These are phyloP conservation scores for Drosophila gunungcola DNA, from an alignment of 1,140 invertebrate species.

Conservation along the genomic window DNA sequence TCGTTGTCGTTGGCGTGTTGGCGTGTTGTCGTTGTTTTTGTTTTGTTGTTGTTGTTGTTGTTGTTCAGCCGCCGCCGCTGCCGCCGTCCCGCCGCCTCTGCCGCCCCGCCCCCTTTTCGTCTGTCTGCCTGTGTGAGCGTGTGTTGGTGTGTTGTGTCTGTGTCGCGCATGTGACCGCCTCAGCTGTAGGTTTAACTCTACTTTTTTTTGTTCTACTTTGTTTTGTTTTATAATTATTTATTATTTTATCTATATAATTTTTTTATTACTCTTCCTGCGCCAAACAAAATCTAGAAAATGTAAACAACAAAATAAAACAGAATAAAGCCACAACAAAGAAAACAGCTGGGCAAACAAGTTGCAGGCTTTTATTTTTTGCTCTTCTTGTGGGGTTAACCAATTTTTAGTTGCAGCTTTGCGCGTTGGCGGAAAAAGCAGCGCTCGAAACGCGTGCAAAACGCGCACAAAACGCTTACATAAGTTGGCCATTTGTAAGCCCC, in stretches of 20 bases:
- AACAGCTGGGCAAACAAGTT: slow-evolving; percentile 35
- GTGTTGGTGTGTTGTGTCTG: slow-evolving; percentile 40
- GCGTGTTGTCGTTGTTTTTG: slow-evolving; percentile 28
- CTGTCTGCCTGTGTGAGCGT: slow-evolving; percentile 29
- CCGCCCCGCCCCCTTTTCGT: slow-evolving; percentile 19
- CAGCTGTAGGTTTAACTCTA: slow-evolving; percentile 51
- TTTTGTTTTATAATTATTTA: slow-evolving; percentile 20
- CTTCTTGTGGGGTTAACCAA: slow-evolving; percentile 12
- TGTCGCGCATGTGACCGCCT: slow-evolving; percentile 57
- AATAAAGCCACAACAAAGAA: slow-evolving; percentile 19
- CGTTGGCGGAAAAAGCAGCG: slow-evolving; percentile 8
- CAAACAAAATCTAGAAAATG: neutral
- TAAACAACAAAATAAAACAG: too few relatives aligned
- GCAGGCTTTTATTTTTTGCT: slow-evolving; percentile 1
- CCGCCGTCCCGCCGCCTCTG: slow-evolving; percentile 15
- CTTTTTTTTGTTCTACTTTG: slow-evolving; percentile 17
- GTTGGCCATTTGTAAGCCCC: slow-evolving; percentile 35
- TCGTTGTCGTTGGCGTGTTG: neutral
- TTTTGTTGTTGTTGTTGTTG: slow-evolving; percentile 32
- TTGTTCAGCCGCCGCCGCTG: slow-evolving; percentile 27
- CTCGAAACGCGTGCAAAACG: slow-evolving; percentile 39
- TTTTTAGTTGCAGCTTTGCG: slow-evolving; percentile 25
- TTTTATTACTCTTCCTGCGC: neutral
- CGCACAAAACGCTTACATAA: slow-evolving; percentile 67
- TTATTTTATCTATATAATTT: too few relatives aligned